A percentile compares a stretch with the other conserved stretches of the same genome.
These are phyloP conservation scores for Nephila pilipes DNA, from an alignment of 1,140 invertebrate species.

Conservation along the genomic window DNA sequence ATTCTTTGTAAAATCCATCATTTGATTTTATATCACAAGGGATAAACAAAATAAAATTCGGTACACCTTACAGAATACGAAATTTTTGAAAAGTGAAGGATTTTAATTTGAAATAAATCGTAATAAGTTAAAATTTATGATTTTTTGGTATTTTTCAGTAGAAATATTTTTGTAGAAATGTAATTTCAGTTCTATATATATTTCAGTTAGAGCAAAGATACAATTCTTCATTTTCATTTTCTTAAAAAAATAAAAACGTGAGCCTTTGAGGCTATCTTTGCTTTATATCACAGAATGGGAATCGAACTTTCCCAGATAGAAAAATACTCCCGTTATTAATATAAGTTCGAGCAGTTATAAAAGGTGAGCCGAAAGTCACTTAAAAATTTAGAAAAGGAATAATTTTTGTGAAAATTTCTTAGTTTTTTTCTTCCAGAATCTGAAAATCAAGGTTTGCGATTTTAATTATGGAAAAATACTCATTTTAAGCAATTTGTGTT, in stretches of 20 bases:
- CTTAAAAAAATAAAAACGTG: neutral
- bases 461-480: no score
- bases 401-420: no score
- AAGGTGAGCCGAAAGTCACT: no score
- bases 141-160: neutral
- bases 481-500: no score
- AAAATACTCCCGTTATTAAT: no score
- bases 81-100: neutral
- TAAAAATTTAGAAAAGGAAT: no score
- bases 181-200: neutral
- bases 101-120: neutral
- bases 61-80: neutral
- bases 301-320: no score
- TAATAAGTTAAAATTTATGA: neutral
- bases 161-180: neutral
- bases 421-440: no score
- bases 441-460: no score
- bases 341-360: no score
- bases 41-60: neutral
- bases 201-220: neutral
- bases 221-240: neutral
- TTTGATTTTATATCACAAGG: neutral
- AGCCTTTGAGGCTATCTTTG: no score
- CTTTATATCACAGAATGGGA: no score
- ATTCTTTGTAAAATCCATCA: neutral